phyloP scores from a whole-genome alignment of 2,797 vertebrate species.

The Dryobates pubescens region DNA sequence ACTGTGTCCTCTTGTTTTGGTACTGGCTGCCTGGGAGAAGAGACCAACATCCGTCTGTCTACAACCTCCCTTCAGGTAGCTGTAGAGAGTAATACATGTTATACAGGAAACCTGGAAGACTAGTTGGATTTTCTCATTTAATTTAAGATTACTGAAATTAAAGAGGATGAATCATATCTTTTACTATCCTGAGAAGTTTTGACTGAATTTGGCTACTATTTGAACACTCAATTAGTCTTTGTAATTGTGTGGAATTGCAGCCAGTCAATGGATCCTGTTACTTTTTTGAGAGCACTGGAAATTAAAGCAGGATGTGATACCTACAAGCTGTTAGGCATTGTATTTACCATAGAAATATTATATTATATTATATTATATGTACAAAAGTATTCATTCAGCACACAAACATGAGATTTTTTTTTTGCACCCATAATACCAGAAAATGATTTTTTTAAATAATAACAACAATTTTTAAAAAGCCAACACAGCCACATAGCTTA shows the following conservation, averaged over 20 bases:
- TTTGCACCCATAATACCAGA: not conserved
- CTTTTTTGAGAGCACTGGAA: not conserved
- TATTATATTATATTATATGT: not conserved
- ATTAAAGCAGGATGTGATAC: not conserved
- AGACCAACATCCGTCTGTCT: too few species aligned
- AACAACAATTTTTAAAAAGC: not conserved
- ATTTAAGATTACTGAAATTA: not conserved
- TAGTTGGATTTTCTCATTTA: not conserved
- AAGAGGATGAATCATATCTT: not conserved
- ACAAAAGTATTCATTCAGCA: not conserved
- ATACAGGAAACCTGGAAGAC: not conserved
- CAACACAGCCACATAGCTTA: not conserved
- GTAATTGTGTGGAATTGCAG: not conserved
- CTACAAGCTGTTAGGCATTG: not conserved
- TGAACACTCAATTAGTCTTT: not conserved
- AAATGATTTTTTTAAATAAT: not conserved
- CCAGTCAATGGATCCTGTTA: not conserved
- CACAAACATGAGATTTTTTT: not conserved
- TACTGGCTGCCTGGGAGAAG: too few species aligned
- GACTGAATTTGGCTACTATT: not conserved
- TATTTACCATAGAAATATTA: not conserved
- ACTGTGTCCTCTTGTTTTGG: too few species aligned
- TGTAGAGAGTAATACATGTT: too few species aligned
- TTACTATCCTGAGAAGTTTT: not conserved
- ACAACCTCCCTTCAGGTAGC: too few species aligned